phyloP scores from a whole-genome alignment of 1,140 invertebrate genomes.

The Trigoniulus corallinus region DNA sequence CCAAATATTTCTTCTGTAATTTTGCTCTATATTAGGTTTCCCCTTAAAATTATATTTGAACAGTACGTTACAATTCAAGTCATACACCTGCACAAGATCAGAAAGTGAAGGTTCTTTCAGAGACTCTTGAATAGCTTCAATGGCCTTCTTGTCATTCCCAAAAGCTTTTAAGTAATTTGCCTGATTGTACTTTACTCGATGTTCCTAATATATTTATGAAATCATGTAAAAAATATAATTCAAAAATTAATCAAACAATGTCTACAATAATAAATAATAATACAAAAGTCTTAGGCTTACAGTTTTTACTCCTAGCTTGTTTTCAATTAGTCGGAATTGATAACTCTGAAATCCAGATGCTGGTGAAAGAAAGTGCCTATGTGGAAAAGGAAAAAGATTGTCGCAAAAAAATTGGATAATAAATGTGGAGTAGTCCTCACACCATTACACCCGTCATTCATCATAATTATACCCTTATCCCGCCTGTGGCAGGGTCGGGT shows the following conservation, averaged over 20 bases:
- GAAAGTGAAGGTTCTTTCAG: conserved; percentile 68
- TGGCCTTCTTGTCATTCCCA: conserved; percentile 49
- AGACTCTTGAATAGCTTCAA: conserved; percentile 52
- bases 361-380: conserved; percentile 63
- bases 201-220: conserved; percentile 32
- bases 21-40: too few species aligned
- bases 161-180: conserved; percentile 73
- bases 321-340: conserved; percentile 90
- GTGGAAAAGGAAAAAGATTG: too few species aligned
- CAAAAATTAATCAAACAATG: conserved; percentile 1
- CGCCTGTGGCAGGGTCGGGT: too few species aligned
- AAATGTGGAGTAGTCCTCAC: too few species aligned
- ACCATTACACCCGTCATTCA: too few species aligned
- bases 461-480: too few species aligned
- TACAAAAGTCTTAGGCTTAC: too few species aligned
- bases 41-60: too few species aligned
- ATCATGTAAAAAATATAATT: not conserved
- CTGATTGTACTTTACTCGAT: conserved; percentile 84
- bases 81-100: conserved; percentile 56
- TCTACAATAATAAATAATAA: not conserved
- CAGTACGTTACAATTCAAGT: too few species aligned
- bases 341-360: conserved; percentile 96
- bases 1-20: too few species aligned
- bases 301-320: conserved; percentile 82
- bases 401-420: too few species aligned